Evolutionary conservation across 2,113 vertebrate genomes (phyloP), one percentile per base, ranked within the genome.

Genomic region (Grammomys surdaster): DNA sequence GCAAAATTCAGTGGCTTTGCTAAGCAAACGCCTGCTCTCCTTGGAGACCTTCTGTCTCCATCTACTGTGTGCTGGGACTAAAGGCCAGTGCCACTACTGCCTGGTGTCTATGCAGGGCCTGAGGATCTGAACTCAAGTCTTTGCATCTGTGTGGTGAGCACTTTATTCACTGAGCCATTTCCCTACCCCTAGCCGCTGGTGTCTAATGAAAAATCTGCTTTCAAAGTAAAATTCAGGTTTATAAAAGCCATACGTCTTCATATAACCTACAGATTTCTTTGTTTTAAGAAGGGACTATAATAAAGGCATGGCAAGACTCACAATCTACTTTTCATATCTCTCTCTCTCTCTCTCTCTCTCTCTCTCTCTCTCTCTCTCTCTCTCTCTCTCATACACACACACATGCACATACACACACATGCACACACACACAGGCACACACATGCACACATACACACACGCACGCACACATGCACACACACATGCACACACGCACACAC

Each of bases 251-350:
- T 97, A 96, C 94, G 46, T 90, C 92, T 89, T 95, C 36, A 31
- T 16, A 76, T 40, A 89, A 75, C 1, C 17, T 67, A 84, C 33
- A 33, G 36, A 6, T 58, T 40, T 26, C 81, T 97, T 92, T 67
- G 65, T n/a, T 78, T 56, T 8, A 54, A 93, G 93, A 92, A 95
- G 72, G 89, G 96, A 98, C 63, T 69, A 94, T 88, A 92, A 97
- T 92, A 89, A 96, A 72, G 22, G 96, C 94, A 72, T 90, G 75
- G 96, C 73, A 95, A 14, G 95, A 92, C 58, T 60, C 86, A 48
- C 54, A 89, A 36, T 65, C 89, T 80, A 95, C 22, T 90, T 90
- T 92, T 93, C 22, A 72, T 31, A 3, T 48, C 4, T 48, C 46
- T 48, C 7, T 48, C 46, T 40, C 40, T 40, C 24, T 51, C 56